Evolutionary conservation across 2,797 vertebrate species (phyloP).

Genomic region (Coccyzus lansbergi): DNA sequence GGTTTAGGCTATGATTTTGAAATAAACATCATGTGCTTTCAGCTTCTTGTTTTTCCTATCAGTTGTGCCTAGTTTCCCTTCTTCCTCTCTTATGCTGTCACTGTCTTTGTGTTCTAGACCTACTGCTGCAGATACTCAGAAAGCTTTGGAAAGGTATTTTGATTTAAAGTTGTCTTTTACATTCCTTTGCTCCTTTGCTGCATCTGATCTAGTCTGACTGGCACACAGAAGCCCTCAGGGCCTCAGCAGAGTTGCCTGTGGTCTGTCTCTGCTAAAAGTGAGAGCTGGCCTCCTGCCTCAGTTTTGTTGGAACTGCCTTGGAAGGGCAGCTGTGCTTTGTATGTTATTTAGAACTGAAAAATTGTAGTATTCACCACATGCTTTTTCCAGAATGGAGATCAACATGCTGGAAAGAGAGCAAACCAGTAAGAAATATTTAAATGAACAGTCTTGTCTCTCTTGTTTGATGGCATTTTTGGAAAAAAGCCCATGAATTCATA

Average conservation of each 20-base stretch:
- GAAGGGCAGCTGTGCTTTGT: slow-evolving; percentile 11
- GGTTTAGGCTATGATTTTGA: not conserved
- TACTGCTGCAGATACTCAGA: not conserved
- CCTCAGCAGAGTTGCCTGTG: not conserved
- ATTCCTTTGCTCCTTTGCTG: not conserved
- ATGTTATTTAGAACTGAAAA: not conserved
- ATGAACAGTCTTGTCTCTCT: not conserved
- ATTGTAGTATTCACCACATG: fast-evolving
- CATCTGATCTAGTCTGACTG: slow-evolving; percentile 49
- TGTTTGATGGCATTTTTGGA: not conserved
- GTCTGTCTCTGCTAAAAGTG: not conserved
- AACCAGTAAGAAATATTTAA: not conserved
- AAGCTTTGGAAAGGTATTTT: not conserved
- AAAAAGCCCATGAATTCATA: not conserved
- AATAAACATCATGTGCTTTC: not conserved
- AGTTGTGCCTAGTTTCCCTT: not conserved
- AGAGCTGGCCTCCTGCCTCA: not conserved
- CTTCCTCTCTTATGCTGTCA: not conserved
- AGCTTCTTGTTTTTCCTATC: not conserved
- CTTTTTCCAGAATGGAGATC: not conserved
- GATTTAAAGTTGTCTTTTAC: slow-evolving; percentile 24
- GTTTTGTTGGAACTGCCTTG: not conserved
- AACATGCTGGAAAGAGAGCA: not conserved
- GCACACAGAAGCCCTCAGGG: slow-evolving; percentile 30
- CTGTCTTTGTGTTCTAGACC: not conserved